Percentiles rank a stretch among this genome's conserved stretches.
Evolutionary conservation across 64 coral and sea anemone species (phyloP).

Genomic region (Actinia equina): DNA sequence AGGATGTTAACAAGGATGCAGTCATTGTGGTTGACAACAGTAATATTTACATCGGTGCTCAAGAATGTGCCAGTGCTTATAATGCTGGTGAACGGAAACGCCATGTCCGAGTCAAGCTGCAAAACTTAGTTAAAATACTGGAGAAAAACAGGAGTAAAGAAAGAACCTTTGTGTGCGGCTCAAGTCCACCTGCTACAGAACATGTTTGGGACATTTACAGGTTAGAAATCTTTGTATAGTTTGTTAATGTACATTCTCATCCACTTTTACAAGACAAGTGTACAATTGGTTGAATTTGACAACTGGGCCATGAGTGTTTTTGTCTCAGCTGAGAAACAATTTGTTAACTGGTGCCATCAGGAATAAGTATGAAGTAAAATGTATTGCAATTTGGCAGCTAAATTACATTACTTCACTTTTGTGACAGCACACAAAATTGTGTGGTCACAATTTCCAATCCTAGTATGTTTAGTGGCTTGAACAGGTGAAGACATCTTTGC

Average conservation of each 20-base stretch:
- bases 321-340: not conserved
- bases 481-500: not conserved
- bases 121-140: conserved; percentile 88
- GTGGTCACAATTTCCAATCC: too few species aligned
- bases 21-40: conserved; percentile 92
- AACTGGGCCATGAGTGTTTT: too few species aligned
- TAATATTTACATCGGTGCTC: conserved; percentile 97
- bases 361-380: too few species aligned
- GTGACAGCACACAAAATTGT: too few species aligned
- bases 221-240: conserved; percentile 13
- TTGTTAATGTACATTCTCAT: too few species aligned
- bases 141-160: conserved; percentile 65
- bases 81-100: conserved; percentile 77
- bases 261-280: too few species aligned
- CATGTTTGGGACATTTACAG: conserved; percentile 97
- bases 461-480: too few species aligned
- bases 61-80: conserved; percentile 75
- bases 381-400: not conserved
- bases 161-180: conserved; percentile 76
- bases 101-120: conserved; percentile 89
- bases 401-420: not conserved
- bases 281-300: too few species aligned
- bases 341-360: not conserved
- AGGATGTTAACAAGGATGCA: conserved; percentile 2
- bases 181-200: conserved; percentile 92